phyloP scores from a whole-genome alignment of 2,797 vertebrate species.

The Megaceryle alcyon region DNA sequence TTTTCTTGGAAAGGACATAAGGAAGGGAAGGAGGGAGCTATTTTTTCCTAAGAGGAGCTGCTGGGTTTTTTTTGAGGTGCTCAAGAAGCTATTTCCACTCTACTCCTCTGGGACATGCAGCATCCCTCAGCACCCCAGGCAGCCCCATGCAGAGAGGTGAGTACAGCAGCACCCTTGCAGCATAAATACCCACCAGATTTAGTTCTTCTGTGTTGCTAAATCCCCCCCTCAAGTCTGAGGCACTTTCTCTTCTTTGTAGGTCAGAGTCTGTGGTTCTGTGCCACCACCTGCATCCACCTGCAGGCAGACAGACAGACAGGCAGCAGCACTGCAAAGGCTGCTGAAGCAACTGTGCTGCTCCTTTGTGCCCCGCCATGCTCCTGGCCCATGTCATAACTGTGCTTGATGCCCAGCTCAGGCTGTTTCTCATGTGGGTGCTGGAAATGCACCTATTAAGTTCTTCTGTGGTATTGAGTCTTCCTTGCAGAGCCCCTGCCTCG shows the following conservation, averaged over 20 bases:
- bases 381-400: neutral
- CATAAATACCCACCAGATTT: accelerated
- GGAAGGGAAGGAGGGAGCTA: neutral
- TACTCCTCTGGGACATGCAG: neutral
- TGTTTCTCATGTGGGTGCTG: neutral
- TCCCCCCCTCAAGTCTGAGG: neutral
- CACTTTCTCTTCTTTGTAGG: neutral
- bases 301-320: neutral
- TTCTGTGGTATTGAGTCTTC: accelerated
- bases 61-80: neutral
- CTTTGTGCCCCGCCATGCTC: accelerated
- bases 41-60: neutral
- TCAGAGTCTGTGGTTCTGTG: accelerated
- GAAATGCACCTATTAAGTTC: neutral
- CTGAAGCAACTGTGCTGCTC: neutral
- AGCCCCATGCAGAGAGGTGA: neutral
- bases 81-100: neutral
- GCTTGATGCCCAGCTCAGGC: accelerated
- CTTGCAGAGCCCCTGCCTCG: neutral
- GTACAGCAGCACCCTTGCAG: accelerated
- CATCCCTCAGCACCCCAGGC: accelerated
- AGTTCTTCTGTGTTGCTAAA: neutral
- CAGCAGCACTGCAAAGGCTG: accelerated
- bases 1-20: neutral
- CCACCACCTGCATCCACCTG: neutral